phyloP scores from a whole-genome alignment of 2,113 vertebrate species.

The Sapajus apella region DNA sequence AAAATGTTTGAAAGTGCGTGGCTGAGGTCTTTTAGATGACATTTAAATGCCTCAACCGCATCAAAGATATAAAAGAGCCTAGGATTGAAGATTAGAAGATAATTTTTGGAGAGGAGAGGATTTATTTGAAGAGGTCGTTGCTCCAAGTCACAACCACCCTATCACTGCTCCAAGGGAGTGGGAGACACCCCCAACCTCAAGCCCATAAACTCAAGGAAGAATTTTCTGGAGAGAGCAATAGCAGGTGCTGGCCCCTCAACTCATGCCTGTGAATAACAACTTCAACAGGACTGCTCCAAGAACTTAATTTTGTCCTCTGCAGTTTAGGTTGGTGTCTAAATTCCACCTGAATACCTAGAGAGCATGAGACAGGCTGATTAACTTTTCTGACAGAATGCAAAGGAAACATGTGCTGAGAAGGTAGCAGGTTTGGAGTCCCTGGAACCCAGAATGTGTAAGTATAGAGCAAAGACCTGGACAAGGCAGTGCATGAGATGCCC shows the following conservation, averaged over 20 bases:
- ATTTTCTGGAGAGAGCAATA: neutral
- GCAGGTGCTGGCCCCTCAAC: neutral
- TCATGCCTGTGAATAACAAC: neutral
- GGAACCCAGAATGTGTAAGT: neutral
- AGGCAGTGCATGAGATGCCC: neutral
- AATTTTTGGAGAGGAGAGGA: neutral
- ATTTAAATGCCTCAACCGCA: neutral
- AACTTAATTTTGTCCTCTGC: neutral
- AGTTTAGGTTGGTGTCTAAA: neutral
- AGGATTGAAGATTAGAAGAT: neutral
- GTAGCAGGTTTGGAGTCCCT: neutral
- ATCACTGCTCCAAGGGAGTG: neutral
- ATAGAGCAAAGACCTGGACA: too few relatives aligned
- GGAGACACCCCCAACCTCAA: neutral
- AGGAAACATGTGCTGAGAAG: neutral
- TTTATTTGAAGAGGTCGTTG: neutral
- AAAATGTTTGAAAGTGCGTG: conserved; percentile 8
- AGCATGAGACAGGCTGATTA: neutral
- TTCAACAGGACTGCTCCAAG: neutral
- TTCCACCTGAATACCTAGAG: neutral
- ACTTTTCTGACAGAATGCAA: neutral
- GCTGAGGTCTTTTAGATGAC: neutral
- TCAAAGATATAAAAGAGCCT: neutral
- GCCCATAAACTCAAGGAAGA: neutral
- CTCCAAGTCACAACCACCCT: neutral